Percentiles rank a stretch among this genome's conserved stretches.
These are phyloP conservation scores for Callospermophilus lateralis DNA, from an alignment of 2,113 vertebrate species.

Conservation along the genomic window DNA sequence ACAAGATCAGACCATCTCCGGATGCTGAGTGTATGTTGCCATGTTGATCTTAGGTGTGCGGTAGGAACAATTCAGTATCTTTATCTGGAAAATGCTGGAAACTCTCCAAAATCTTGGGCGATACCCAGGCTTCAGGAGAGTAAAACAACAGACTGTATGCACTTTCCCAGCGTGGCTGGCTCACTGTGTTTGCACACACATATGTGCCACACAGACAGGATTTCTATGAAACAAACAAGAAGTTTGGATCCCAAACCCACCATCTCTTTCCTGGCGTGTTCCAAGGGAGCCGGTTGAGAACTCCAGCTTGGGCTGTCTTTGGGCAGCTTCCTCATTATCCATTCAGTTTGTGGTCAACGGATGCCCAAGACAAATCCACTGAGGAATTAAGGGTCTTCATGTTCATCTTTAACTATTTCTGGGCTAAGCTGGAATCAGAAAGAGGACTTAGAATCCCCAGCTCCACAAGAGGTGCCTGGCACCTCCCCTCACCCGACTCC, in stretches of 20 bases:
- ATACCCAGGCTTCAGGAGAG: not conserved
- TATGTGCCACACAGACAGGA: not conserved
- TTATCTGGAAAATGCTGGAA: not conserved
- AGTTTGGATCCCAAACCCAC: not conserved
- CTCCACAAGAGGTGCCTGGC: not conserved
- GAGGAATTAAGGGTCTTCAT: not conserved
- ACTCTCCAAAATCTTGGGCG: not conserved
- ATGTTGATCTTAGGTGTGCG: rapidly evolving
- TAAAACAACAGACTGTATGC: not conserved
- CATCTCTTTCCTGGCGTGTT: not conserved
- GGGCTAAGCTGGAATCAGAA: not conserved
- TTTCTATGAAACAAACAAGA: not conserved
- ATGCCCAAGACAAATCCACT: no score
- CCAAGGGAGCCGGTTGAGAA: not conserved
- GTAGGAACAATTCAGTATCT: not conserved
- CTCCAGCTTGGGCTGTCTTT: not conserved
- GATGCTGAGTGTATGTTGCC: rapidly evolving
- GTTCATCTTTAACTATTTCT: not conserved
- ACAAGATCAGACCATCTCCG: rapidly evolving
- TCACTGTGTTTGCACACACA: not conserved
- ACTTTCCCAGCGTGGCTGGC: not conserved
- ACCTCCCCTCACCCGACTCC: not conserved
- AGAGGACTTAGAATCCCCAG: not conserved
- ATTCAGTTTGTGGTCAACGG: not conserved
- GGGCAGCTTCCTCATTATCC: not conserved